Conservation (phyloP, 2,888 invertebrate genomes). For the Cheilosia impressa region DNA sequence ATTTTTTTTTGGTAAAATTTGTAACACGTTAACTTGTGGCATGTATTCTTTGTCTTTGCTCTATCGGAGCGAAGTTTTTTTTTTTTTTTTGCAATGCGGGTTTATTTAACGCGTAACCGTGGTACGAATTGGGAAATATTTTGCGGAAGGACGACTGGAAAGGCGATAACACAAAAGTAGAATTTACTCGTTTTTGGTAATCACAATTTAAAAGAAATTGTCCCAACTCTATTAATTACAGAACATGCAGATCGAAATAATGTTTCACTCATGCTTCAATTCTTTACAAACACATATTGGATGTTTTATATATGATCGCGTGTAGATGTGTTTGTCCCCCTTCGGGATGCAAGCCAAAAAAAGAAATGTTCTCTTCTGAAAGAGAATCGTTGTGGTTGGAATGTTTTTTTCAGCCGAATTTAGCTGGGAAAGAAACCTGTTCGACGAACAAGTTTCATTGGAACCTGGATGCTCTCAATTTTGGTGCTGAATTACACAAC, state of each 20-base stretch:
- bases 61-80: neutral
- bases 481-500: slow-evolving; percentile 31
- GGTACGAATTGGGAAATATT: slow-evolving; percentile 18
- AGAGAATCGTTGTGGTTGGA: neutral
- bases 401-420: neutral
- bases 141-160: slow-evolving; percentile 6
- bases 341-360: neutral
- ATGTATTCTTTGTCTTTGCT: slow-evolving; percentile 22
- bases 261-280: slow-evolving; percentile 49
- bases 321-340: slow-evolving; percentile 27
- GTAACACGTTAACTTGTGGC: slow-evolving; percentile 54
- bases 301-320: slow-evolving; percentile 41
- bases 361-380: neutral
- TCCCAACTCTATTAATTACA: slow-evolving; percentile 69
- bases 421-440: slow-evolving; percentile 24
- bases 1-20: slow-evolving; percentile 29
- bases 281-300: slow-evolving; percentile 29
- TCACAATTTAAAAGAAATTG: slow-evolving; percentile 55
- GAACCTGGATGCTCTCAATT: neutral
- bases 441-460: slow-evolving; percentile 23
- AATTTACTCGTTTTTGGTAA: slow-evolving; percentile 41
- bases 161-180: slow-evolving; percentile 26
- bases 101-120: slow-evolving; percentile 24
- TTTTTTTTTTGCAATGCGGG: slow-evolving; percentile 7
- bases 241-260: slow-evolving; percentile 43